These are phyloP conservation scores for Brachionus manjavacas DNA, from an alignment of 1,140 invertebrate species.

Conservation along the genomic window DNA sequence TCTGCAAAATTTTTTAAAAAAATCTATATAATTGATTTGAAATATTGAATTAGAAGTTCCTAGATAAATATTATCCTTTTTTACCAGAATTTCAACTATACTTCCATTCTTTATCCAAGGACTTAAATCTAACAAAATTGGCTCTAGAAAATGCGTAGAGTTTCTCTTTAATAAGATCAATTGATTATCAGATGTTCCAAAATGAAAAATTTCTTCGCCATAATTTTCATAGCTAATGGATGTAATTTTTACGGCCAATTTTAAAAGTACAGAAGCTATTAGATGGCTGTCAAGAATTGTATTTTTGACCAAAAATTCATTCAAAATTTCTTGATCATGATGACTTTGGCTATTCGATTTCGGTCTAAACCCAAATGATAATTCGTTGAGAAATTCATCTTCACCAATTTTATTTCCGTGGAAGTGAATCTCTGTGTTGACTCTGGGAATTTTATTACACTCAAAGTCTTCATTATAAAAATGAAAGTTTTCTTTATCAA, in stretches of 20 bases:
- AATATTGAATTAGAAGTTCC: not conserved
- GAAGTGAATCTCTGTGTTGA: not conserved
- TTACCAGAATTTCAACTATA: not conserved
- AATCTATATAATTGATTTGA: not conserved
- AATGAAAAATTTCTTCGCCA: not conserved
- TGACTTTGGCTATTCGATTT: not conserved
- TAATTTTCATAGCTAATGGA: not conserved
- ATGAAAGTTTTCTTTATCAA: not conserved
- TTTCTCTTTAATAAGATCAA: not conserved
- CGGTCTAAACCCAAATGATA: not conserved
- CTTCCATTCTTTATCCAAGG: not conserved
- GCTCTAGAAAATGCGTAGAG: not conserved
- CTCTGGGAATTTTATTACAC: not conserved
- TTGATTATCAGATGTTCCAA: not conserved
- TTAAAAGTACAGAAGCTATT: not conserved
- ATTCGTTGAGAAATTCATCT: not conserved
- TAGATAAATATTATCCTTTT: not conserved
- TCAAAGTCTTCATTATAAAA: conserved; percentile 2
- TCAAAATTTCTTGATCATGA: not conserved
- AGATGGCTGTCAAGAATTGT: not conserved
- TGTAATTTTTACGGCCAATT: not conserved
- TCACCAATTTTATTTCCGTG: not conserved
- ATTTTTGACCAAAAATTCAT: not conserved
- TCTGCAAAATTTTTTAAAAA: not conserved
- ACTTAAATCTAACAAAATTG: not conserved